Base-by-base conservation (phyloP, 2,888 invertebrate species). In the Dryococelus australis region DNA sequence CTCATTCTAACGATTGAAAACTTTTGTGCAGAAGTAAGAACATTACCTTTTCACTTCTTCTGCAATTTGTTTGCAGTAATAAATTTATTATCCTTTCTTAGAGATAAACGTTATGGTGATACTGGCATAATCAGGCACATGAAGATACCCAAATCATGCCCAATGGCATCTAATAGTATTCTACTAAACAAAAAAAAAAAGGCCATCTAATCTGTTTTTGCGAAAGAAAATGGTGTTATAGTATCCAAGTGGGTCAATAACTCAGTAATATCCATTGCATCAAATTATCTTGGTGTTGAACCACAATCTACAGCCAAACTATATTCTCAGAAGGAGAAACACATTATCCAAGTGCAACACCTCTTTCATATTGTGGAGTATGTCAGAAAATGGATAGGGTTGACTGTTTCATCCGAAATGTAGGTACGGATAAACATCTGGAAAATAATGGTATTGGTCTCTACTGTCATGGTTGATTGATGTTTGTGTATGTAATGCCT, bases 51-150 rank as follows among this genome's bases (percentile, higher is more conserved):
- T 86, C 86, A 88, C 26, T 87, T 90, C 86, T 91, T 89, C 88
- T 88, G 90, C 85, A 90, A 90, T 78, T 87, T 91, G 27, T 91
- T 91, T 88, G 91, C 90, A 43, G 89, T 89, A 86, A 84, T 90
- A 85, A 89, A 90, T 85, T 80, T 90, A 51, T 87, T 90, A 83
- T 85, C 86, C 47, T 87, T 88, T 87, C 86, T 90, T 85, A 88
- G 88, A 87, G 86, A 88, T 28, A 86, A 20, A 89, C 89, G 12
- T 20, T 90, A 90, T 87, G 86, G 88, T 86, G 89, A 88, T 84
- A 91, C 90, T 24, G 90, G 90, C 43, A 90, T 90, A 84, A 86
- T 90, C 8, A 85, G 89, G 80, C 88, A 90, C 51, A 87, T 89
- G 65, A 79, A 65, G 79, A 87, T 89, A 51, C 87, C 86, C 20